Evolutionary conservation across 2,888 invertebrate genomes (phyloP).

Genomic region (Blera fallax): DNA sequence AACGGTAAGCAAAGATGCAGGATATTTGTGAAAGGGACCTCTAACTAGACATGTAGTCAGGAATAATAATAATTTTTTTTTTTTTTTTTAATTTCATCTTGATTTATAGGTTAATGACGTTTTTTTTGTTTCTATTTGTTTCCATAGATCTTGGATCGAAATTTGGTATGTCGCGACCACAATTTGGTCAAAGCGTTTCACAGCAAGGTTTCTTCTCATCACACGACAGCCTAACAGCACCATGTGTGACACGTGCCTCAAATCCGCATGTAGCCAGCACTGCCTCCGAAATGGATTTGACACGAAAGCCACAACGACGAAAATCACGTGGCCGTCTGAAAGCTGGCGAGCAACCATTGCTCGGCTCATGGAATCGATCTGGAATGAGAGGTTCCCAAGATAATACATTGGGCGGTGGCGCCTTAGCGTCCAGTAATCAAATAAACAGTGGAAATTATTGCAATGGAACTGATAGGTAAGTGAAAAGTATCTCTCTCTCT

Average conservation of each 20-base stretch:
- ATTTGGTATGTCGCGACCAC: constrained; percentile 87
- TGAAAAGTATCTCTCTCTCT: neutral
- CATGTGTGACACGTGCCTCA: constrained; percentile 85
- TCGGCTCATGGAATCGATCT: constrained; percentile 86
- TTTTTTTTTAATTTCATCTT: neutral
- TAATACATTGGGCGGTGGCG: constrained; percentile 82
- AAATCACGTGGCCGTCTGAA: constrained; percentile 87
- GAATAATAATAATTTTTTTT: neutral
- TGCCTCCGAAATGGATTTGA: constrained; percentile 89
- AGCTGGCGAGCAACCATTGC: constrained; percentile 89
- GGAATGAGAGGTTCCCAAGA: constrained; percentile 82
- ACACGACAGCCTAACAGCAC: constrained; percentile 88
- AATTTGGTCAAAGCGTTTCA: constrained; percentile 82
- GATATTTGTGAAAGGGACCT: neutral
- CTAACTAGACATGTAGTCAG: neutral
- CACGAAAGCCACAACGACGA: constrained; percentile 84
- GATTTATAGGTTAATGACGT: neutral
- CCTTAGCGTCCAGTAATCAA: constrained; percentile 84
- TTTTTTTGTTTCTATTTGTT: constrained; percentile 54
- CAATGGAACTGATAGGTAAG: constrained; percentile 87
- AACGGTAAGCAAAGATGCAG: constrained; percentile 78
- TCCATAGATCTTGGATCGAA: constrained; percentile 89
- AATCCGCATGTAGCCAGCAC: constrained; percentile 84
- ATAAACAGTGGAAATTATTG: constrained; percentile 85
- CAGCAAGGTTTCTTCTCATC: constrained; percentile 88